Conservation (phyloP, 2,113 vertebrate genomes). For the Rhabdomys dilectus region DNA sequence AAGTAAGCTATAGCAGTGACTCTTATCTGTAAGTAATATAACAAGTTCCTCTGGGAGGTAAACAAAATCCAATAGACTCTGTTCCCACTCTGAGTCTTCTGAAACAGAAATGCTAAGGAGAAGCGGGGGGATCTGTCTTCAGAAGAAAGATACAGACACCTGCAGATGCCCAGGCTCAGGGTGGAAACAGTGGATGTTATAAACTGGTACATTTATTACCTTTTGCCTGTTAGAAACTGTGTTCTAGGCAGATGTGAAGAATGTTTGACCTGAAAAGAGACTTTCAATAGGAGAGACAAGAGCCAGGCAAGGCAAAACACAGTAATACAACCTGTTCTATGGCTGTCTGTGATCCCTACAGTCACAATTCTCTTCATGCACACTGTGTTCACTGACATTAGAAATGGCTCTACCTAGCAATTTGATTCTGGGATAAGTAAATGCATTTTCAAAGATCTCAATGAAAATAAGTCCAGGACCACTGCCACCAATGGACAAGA, state of each 20-base stretch:
- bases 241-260: neutral
- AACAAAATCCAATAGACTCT: neutral
- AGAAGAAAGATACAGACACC: neutral
- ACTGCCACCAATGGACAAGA: neutral
- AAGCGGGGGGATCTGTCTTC: neutral
- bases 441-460: slow-evolving; percentile 23
- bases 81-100: neutral
- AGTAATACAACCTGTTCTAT: neutral
- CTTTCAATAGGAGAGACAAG: neutral
- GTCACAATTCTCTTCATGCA: neutral
- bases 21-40: neutral
- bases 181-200: neutral
- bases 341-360: neutral
- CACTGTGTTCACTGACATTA: neutral
- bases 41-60: neutral
- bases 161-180: neutral
- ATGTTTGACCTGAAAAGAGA: neutral
- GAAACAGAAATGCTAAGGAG: neutral
- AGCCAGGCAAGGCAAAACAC: neutral
- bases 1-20: neutral
- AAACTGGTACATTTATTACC: neutral
- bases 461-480: neutral
- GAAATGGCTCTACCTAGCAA: neutral
- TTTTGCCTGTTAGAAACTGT: neutral
- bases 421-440: neutral